Evolutionary conservation across 2,797 vertebrate species (phyloP).

Genomic region (Luscinia megarhynchos): DNA sequence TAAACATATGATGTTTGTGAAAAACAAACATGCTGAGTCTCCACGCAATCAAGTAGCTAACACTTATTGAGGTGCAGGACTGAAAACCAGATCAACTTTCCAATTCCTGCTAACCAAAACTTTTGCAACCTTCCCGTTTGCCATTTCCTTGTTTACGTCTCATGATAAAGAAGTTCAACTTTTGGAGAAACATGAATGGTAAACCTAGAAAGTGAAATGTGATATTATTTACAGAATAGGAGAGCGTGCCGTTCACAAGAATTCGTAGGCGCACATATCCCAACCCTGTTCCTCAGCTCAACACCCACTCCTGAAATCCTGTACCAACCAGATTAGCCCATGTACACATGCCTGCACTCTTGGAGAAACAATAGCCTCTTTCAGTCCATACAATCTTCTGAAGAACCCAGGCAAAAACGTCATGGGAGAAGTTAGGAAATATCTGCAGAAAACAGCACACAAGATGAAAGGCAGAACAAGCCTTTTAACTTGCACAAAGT

Average conservation of each 20-base stretch:
- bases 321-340: constrained; percentile 64
- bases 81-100: background rate
- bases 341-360: constrained; percentile 61
- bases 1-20: background rate
- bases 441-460: constrained; percentile 73
- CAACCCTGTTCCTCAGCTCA: constrained; percentile 5
- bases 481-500: constrained; percentile 63
- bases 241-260: background rate
- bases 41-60: background rate
- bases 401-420: constrained; percentile 75
- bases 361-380: constrained; percentile 90
- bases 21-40: background rate
- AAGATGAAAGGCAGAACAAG: constrained; percentile 71
- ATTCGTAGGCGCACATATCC: background rate
- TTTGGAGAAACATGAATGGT: background rate
- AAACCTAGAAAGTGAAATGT: constrained; percentile 25
- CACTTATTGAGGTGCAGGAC: background rate
- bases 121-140: background rate
- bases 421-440: constrained; percentile 82
- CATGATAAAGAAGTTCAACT: background rate
- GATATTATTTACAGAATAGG: constrained; percentile 33
- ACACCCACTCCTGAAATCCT: constrained; percentile 76
- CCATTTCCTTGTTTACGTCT: constrained; percentile 28
- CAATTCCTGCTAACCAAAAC: background rate
- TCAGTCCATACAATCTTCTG: constrained; percentile 80